A percentile compares a stretch with the other conserved stretches of the same genome.
Conservation (phyloP, 2,113 vertebrate genomes). For the Melanerpes aurifrons region DNA sequence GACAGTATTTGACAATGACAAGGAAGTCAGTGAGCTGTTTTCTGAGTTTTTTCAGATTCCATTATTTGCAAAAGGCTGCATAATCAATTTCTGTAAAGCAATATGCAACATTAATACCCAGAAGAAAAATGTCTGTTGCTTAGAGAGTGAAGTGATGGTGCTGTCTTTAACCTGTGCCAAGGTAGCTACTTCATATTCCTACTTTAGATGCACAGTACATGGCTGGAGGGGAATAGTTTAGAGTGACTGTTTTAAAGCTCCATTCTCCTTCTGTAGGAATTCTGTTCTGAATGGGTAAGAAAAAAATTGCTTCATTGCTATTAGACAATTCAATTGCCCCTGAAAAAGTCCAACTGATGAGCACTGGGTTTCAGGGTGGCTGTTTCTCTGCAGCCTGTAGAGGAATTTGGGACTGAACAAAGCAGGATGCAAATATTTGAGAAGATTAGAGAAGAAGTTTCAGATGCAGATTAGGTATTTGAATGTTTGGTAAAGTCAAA, state of each 20-base stretch:
- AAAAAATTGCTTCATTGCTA: not conserved
- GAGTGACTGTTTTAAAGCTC: not conserved
- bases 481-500: not conserved
- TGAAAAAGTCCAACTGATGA: not conserved
- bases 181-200: not conserved
- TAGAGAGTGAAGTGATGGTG: not conserved
- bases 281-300: not conserved
- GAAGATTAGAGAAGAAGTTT: not conserved
- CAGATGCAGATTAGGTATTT: not conserved
- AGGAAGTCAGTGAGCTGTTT: not conserved
- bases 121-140: not conserved
- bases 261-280: not conserved
- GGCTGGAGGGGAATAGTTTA: not conserved
- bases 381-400: not conserved
- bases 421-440: rapidly evolving
- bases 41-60: not conserved
- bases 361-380: not conserved
- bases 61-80: not conserved
- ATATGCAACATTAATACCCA: not conserved
- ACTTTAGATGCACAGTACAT: not conserved
- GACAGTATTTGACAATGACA: not conserved
- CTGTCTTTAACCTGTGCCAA: not conserved
- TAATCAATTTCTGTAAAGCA: not conserved
- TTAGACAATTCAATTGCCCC: not conserved
- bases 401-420: not conserved